Evolutionary conservation across 2,888 invertebrate genomes (phyloP), one percentile per base, ranked within the genome.

Genomic region (Parnassius smintheus): DNA sequence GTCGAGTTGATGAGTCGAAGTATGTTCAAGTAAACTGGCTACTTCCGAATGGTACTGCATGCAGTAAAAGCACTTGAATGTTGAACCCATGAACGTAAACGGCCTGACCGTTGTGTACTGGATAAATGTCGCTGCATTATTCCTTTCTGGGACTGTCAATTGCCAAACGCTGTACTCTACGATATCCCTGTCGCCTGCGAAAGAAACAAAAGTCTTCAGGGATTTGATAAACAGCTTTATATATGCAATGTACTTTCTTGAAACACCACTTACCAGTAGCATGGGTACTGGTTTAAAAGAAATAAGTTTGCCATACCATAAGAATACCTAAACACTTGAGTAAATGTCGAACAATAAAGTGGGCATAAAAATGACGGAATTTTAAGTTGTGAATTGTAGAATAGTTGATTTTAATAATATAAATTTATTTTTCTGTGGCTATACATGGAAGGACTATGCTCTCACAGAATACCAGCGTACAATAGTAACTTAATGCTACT

Each of bases 61-160:
- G 65, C 86, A 86, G 64, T 70, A 86, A 63, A 86, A 86, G 63
- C 86, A 86, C 72, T 80, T 83, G 57, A 83, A 85, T 56, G 76
- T 78, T 2, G 74, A 78, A 0, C 85, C 85, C 75, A 80, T 82
- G 63, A 80, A 85, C 9, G 75, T 76, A 54, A 86, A 86, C 0
- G 86, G 86, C 9, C 75, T 73, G 2, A 80, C 84, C 2, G 84
- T 84, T 0, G 85, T 83, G 63, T 70, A 70, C 57, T 74, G 70
- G 50, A 87, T 76, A 62, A 87, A 80, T 0, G 68, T 74, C 0
- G 83, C 76, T 0, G 86, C 85, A 56, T 86, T 85, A 65, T 75
- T 78, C 48, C 83, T 69, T 59, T 83, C 84, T 0, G 74, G 56
- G 1, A 77, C 73, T 0, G 83, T 83, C 67, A 85, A 68, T 74